Evolutionary conservation across 2,888 invertebrate species (phyloP).

Genomic region (Ophion costatus): DNA sequence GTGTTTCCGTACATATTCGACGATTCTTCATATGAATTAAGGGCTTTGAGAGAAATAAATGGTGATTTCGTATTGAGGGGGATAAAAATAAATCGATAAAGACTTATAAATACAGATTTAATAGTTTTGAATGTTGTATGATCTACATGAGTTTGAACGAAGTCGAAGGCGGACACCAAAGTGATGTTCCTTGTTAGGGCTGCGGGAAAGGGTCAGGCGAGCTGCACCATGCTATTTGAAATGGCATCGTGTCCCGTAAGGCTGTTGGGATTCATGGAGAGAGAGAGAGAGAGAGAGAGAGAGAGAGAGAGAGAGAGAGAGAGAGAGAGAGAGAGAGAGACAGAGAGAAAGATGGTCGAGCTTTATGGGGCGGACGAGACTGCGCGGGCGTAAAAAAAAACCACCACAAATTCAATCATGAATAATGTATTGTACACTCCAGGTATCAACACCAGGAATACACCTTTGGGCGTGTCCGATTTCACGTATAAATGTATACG

Average conservation of each 20-base stretch:
- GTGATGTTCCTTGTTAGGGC: no score
- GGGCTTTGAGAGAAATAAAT: no score
- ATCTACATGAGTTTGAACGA: no score
- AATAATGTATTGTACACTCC: slow-evolving; percentile 34
- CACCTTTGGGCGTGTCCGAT: background rate
- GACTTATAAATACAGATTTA: no score
- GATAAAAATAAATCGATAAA: no score
- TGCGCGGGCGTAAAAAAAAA: slow-evolving; percentile 26
- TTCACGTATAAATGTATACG: slow-evolving; percentile 4
- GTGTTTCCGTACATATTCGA: no score
- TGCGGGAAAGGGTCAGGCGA: no score
- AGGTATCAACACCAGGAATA: slow-evolving; percentile 4
- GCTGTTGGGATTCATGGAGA: slow-evolving; percentile 54
- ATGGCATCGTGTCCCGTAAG: background rate
- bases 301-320: slow-evolving; percentile 21
- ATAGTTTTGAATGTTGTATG: no score
- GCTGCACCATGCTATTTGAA: no score
- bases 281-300: slow-evolving; percentile 13
- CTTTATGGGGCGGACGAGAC: slow-evolving; percentile 29
- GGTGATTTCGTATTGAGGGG: no score
- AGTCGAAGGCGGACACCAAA: no score
- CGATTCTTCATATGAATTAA: no score
- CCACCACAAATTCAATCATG: slow-evolving; percentile 5
- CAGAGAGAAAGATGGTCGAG: slow-evolving; percentile 3
- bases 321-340: slow-evolving; percentile 29